Conservation (phyloP, 2,888 invertebrate species). For the Cyaniris semiargus region DNA sequence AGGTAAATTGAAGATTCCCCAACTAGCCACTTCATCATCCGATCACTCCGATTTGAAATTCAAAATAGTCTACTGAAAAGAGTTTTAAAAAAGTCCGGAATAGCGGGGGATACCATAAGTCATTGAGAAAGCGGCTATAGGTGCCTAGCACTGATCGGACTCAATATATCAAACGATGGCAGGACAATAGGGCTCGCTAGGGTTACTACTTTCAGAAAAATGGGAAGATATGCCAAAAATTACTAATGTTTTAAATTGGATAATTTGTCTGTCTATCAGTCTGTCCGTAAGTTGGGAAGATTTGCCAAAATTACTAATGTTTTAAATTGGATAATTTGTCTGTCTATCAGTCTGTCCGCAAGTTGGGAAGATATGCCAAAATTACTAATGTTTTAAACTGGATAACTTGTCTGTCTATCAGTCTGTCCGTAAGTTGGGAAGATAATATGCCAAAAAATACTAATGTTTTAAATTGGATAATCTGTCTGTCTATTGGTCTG, state of each 20-base stretch:
- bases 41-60: background rate
- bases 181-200: conserved; percentile 45
- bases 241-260: background rate
- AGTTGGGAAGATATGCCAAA: no score
- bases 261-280: background rate
- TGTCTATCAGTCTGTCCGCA: no score
- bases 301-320: no score
- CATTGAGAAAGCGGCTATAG: conserved; percentile 43
- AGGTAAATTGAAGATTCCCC: conserved; percentile 1
- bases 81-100: conserved; percentile 35
- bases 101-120: conserved; percentile 43
- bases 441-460: no score
- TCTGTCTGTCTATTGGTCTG: no score
- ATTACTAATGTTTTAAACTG: no score
- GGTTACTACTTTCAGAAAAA: conserved; percentile 34
- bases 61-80: conserved; percentile 30
- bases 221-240: background rate
- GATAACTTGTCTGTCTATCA: no score
- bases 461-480: no score
- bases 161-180: conserved; percentile 46
- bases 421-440: no score
- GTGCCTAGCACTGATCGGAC: conserved; percentile 43
- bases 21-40: conserved; percentile 4
- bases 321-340: no score
- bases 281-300: no score